Conservation (phyloP, 1,140 invertebrate species). For the Melanaphis sacchari region DNA sequence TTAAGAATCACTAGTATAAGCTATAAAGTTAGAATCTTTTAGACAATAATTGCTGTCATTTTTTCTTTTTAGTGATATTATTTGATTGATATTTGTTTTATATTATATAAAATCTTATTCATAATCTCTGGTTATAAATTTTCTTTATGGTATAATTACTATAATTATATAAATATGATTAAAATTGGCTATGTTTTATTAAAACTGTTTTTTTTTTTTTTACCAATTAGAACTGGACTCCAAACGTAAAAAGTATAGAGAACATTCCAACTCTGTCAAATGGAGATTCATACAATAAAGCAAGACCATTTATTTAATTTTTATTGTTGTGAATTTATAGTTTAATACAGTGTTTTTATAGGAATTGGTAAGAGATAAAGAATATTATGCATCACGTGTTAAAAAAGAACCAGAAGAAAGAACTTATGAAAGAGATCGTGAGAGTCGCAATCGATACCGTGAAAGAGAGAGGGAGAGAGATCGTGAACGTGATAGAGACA, state of each 20-base stretch:
- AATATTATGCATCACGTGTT: conserved; percentile 42
- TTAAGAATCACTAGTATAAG: too few relatives aligned
- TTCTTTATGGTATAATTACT: background rate
- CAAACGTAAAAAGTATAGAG: conserved; percentile 53
- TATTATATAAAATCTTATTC: background rate
- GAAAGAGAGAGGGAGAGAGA: conserved; percentile 59
- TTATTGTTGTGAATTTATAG: background rate
- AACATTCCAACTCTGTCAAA: conserved; percentile 52
- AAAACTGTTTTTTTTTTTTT: background rate
- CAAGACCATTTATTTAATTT: too few relatives aligned
- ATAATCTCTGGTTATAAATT: background rate
- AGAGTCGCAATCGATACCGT: conserved; percentile 57
- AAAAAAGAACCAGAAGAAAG: conserved; percentile 60
- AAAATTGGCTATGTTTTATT: background rate
- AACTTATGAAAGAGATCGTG: conserved; percentile 56
- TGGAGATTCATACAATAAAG: conserved; percentile 47
- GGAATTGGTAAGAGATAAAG: conserved; percentile 48
- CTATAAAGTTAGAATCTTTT: too few relatives aligned
- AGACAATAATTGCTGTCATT: background rate
- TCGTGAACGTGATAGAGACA: conserved; percentile 58
- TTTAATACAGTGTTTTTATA: background rate
- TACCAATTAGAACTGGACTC: conserved; percentile 30
- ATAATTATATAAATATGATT: background rate
- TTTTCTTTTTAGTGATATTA: background rate
- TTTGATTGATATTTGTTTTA: background rate